These are phyloP conservation scores for Epinotia demarniana DNA, from an alignment of 2,888 invertebrate species.

Conservation along the genomic window DNA sequence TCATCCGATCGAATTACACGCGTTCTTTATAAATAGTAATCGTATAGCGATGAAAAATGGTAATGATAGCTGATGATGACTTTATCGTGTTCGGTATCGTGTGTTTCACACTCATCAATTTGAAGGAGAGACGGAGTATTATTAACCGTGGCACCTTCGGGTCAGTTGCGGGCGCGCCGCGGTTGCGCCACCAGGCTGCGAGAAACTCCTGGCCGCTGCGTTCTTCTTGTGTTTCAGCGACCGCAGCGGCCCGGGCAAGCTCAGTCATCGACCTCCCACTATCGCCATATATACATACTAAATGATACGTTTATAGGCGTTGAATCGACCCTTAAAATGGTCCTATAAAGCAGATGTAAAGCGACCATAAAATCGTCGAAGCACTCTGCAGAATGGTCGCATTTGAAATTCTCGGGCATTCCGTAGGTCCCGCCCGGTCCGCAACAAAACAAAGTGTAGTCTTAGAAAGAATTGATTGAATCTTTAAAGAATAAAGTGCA, in stretches of 20 bases:
- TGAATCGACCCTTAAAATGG: constrained; percentile 69
- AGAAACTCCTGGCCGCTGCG: constrained; percentile 63
- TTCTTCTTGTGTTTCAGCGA: constrained; percentile 76
- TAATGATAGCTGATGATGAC: constrained; percentile 30
- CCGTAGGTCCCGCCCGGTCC: background rate
- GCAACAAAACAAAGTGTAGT: constrained; percentile 18
- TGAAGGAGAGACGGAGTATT: constrained; percentile 35
- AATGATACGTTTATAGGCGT: constrained; percentile 72
- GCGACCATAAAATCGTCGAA: constrained; percentile 68
- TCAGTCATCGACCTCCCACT: constrained; percentile 73
- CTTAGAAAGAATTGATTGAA: constrained; percentile 21
- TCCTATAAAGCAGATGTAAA: constrained; percentile 72
- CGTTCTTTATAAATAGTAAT: constrained; percentile 38
- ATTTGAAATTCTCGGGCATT: constrained; percentile 48
- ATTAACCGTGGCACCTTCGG: constrained; percentile 15
- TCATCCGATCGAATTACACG: constrained; percentile 63
- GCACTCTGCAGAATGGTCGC: constrained; percentile 67
- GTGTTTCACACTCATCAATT: constrained; percentile 43
- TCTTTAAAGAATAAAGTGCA: constrained; percentile 30
- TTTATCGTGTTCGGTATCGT: constrained; percentile 30
- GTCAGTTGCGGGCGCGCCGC: constrained; percentile 50
- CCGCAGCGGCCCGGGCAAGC: constrained; percentile 65
- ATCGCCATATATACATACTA: constrained; percentile 63
- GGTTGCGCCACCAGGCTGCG: constrained; percentile 53
- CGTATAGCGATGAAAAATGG: constrained; percentile 21